Conservation (phyloP, 2,797 vertebrate species). For the Sebastes steindachneri region DNA sequence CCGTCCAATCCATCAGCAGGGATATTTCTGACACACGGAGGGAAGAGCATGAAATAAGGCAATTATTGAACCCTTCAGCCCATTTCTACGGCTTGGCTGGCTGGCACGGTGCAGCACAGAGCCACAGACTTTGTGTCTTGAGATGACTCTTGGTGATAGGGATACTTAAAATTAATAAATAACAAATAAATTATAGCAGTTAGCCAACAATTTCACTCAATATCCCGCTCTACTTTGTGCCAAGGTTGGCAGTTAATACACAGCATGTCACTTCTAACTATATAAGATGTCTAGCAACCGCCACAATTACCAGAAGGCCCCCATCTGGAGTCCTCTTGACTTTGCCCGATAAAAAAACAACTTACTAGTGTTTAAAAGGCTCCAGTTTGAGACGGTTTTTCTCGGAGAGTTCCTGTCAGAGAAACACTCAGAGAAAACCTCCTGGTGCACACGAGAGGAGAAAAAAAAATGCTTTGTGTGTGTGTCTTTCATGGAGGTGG, state of each 20-base stretch:
- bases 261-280: not conserved
- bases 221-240: not conserved
- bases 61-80: constrained; percentile 88
- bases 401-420: constrained; percentile 16
- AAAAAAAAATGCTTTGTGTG: not conserved
- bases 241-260: not conserved
- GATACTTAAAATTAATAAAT: constrained; percentile 38
- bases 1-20: constrained; percentile 83
- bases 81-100: constrained; percentile 75
- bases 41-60: constrained; percentile 89
- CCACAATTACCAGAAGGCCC: not conserved
- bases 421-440: constrained; percentile 20
- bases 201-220: constrained; percentile 9
- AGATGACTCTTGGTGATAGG: constrained; percentile 56
- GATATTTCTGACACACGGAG: constrained; percentile 84
- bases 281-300: not conserved
- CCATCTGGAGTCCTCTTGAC: constrained; percentile 22
- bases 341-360: constrained; percentile 31
- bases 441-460: constrained; percentile 1
- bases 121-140: constrained; percentile 33
- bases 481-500: constrained; percentile 53
- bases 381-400: constrained; percentile 20
- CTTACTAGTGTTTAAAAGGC: not conserved
- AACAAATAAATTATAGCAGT: constrained; percentile 30
- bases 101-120: constrained; percentile 29